phyloP scores from a whole-genome alignment of 2,113 vertebrate species.

The Phocoena phocoena region DNA sequence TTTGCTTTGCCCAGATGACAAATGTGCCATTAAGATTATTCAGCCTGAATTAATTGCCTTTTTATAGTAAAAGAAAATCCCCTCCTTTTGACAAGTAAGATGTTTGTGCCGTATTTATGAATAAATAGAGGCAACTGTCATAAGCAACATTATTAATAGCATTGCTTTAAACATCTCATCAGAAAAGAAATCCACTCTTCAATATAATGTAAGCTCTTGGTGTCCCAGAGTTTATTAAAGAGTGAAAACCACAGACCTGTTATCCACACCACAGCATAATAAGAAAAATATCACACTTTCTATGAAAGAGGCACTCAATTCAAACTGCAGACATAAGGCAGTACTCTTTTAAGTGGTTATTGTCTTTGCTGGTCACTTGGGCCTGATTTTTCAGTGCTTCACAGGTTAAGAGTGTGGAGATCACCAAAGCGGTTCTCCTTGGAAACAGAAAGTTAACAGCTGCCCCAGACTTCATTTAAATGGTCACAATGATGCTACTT shows the following conservation, averaged over 20 bases:
- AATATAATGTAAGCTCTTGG: not conserved
- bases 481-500: not conserved
- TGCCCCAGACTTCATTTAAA: not conserved
- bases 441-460: not conserved
- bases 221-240: not conserved
- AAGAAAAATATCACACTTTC: not conserved
- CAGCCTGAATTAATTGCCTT: slow-evolving; percentile 69
- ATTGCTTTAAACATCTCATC: slow-evolving; percentile 35
- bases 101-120: slow-evolving; percentile 68
- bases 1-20: slow-evolving; percentile 67
- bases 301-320: not conserved
- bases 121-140: slow-evolving; percentile 70
- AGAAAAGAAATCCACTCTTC: slow-evolving; percentile 35
- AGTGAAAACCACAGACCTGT: not conserved
- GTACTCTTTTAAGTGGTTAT: not conserved
- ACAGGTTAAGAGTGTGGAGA: not conserved
- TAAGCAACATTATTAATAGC: slow-evolving; percentile 65
- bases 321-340: not conserved
- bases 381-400: not conserved
- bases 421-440: not conserved
- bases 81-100: slow-evolving; percentile 67
- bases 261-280: not conserved
- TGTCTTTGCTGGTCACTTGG: not conserved
- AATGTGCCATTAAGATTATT: slow-evolving; percentile 66
- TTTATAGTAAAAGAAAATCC: slow-evolving; percentile 65